Evolutionary conservation across 2,797 vertebrate genomes (phyloP).

Genomic region (Gila robusta): DNA sequence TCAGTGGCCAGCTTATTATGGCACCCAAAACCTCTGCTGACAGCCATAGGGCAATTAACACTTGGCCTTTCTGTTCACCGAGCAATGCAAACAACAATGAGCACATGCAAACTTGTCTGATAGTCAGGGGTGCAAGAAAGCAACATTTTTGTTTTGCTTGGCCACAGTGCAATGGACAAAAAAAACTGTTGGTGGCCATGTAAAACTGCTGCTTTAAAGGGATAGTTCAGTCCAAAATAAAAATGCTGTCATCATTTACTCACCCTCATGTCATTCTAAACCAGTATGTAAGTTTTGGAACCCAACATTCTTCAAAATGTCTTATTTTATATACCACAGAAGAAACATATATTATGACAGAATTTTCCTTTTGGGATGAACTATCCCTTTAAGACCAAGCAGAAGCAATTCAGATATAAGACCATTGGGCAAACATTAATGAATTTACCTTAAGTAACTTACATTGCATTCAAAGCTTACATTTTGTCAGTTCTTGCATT

Average conservation of each 20-base stretch:
- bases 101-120: conserved; percentile 74
- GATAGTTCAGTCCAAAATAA: neutral
- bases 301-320: neutral
- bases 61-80: conserved; percentile 77
- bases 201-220: conserved; percentile 3
- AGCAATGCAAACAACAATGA: conserved; percentile 89
- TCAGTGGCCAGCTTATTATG: conserved; percentile 83
- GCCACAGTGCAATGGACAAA: neutral
- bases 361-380: neutral
- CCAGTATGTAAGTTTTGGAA: neutral
- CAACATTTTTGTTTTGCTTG: neutral
- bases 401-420: neutral
- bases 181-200: neutral
- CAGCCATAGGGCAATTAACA: conserved; percentile 88
- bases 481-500: neutral
- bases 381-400: neutral
- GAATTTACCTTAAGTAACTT: neutral
- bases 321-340: neutral
- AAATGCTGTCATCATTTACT: neutral
- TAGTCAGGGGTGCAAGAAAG: neutral
- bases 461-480: neutral
- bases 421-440: neutral
- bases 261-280: no score
- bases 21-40: conserved; percentile 82
- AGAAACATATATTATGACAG: neutral